A percentile compares a stretch with the other conserved stretches of the same genome.
Evolutionary conservation across 1,140 invertebrate species (phyloP).

Genomic region (Neodiprion lecontei): DNA sequence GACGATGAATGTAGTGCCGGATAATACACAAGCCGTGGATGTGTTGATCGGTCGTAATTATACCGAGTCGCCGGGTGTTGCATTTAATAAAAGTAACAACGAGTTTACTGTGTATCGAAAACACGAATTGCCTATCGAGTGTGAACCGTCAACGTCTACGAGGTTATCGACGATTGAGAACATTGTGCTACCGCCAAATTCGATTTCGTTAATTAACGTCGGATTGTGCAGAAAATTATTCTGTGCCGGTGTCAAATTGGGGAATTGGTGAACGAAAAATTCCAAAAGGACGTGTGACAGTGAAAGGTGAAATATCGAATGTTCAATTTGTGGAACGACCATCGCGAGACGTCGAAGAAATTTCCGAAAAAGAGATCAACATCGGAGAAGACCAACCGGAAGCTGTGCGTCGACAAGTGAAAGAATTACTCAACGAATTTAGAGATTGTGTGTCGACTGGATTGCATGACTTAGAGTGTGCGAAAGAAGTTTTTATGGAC

Average conservation of each 20-base stretch:
- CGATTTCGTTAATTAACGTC: too few species aligned
- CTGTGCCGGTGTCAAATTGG: too few species aligned
- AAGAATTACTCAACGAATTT: conserved; percentile 19
- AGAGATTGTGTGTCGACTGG: conserved; percentile 19
- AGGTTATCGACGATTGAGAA: too few species aligned
- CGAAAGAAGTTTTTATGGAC: conserved; percentile 14
- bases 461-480: conserved; percentile 19
- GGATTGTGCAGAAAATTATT: too few species aligned
- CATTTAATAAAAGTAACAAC: too few species aligned
- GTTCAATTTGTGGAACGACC: background rate
- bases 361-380: background rate
- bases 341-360: background rate
- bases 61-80: too few species aligned
- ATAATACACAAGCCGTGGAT: background rate
- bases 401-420: background rate
- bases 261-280: too few species aligned
- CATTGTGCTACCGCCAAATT: too few species aligned
- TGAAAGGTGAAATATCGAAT: too few species aligned
- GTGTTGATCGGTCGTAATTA: too few species aligned
- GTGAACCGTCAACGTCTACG: background rate
- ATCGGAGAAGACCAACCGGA: background rate
- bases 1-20: conserved; percentile 24
- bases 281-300: too few species aligned
- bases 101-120: too few species aligned
- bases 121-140: background rate